These are phyloP conservation scores for Meliscaeva auricollis DNA, from an alignment of 2,888 invertebrate species.

Conservation along the genomic window DNA sequence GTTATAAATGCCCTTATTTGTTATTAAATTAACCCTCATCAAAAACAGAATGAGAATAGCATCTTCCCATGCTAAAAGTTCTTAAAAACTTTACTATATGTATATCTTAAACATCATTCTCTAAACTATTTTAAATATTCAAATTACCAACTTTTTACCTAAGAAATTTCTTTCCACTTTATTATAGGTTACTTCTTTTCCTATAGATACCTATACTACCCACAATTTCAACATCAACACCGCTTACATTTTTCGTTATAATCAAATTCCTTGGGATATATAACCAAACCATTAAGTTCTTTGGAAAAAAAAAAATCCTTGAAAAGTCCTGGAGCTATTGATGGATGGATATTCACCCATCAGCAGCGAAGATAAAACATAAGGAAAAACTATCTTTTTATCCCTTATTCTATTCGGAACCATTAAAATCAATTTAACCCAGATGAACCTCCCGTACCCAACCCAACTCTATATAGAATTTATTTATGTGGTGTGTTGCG, in stretches of 20 bases:
- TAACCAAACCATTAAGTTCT: neutral
- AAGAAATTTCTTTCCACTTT: neutral
- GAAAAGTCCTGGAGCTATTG: slow-evolving; percentile 36
- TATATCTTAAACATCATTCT: neutral
- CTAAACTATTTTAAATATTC: slow-evolving; percentile 15
- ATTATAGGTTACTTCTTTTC: neutral
- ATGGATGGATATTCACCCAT: slow-evolving; percentile 43
- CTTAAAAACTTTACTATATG: neutral
- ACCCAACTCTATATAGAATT: slow-evolving; percentile 2
- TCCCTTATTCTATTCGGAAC: too few species aligned
- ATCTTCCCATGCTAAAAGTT: neutral
- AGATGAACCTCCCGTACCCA: slow-evolving; percentile 9
- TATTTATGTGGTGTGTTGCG: neutral
- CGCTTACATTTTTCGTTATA: neutral
- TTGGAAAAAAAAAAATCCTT: slow-evolving; percentile 11
- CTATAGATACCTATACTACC: too few species aligned
- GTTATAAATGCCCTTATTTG: neutral
- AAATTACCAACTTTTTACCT: slow-evolving; percentile 6
- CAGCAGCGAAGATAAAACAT: slow-evolving; percentile 20
- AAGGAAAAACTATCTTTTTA: slow-evolving; percentile 9
- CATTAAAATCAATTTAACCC: slow-evolving; percentile 58
- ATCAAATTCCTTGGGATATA: slow-evolving; percentile 1
- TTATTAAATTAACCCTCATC: neutral
- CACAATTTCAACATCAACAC: neutral
- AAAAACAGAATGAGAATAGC: neutral